Base-by-base conservation (phyloP, 2,888 invertebrate species). In the Augiades crinisus region DNA sequence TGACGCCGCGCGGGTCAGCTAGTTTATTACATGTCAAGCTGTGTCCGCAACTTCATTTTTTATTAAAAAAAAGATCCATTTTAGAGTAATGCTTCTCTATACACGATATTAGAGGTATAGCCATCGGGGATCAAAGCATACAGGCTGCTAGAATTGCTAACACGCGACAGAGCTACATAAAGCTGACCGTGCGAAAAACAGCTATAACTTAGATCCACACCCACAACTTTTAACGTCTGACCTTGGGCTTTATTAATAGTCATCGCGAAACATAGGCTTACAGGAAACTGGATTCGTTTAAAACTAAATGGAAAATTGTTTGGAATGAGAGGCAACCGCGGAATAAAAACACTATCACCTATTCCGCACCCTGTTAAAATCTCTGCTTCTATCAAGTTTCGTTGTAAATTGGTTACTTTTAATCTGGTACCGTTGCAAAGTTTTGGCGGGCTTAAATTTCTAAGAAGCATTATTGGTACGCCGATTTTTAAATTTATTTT, bases 401-500 rank as follows among this genome's bases (percentile, higher is more conserved):
- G 24, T 17, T 53, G 41, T 12, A 53, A 13, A 31, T 8, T 1
- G 8, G 13, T 41, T 4, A 53, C 41, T 27, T 41, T 40, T 2
- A 54, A 16, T 13, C 50, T 5, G 7, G 36, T 41, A 5, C 36
- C 43, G 14, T 40, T 40, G 38, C 33, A 40, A 3, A 49, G 19
- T 40, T 49, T 33, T 24, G 34, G 43, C 24, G 41, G 41, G 10
- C 27, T 41, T 16, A 27, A 6, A 41, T 41, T 41, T 14, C 41
- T 27, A 2, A 41, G 27, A n/a, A 31, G 7, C 7, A 31, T 31
- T 10, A 31, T 31, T 10, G 33, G 14, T 17, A 27, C 21, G 19
- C 21, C 31, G 44, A 59, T 43, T 54, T 56, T 58, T 30, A 57
- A 41, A 24, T 4, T 31, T 34, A 55, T 51, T 33, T 38, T n/a